These are phyloP conservation scores for Ascaphus truei DNA, from an alignment of 2,113 vertebrate genomes.

Conservation along the genomic window DNA sequence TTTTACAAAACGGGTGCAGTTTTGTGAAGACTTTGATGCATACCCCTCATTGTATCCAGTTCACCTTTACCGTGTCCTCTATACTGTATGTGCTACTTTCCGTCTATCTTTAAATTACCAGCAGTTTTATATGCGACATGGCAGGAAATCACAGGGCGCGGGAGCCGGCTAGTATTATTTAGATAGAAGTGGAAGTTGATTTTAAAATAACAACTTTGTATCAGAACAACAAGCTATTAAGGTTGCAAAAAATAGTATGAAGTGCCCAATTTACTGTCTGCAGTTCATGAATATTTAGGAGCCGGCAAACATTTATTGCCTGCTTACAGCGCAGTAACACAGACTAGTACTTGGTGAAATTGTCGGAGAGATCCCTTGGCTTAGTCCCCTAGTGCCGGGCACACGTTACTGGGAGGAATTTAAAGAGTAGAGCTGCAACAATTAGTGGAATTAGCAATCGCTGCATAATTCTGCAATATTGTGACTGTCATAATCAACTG, in stretches of 20 bases:
- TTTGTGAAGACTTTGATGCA: too few relatives aligned
- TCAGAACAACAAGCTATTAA: constrained; percentile 28
- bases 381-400: neutral
- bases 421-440: neutral
- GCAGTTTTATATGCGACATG: too few relatives aligned
- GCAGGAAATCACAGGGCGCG: too few relatives aligned
- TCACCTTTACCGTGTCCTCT: too few relatives aligned
- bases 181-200: too few relatives aligned
- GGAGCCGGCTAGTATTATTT: too few relatives aligned
- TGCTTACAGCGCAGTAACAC: constrained; percentile 27
- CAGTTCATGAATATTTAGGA: constrained; percentile 31
- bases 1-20: too few relatives aligned
- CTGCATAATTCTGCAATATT: neutral
- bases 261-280: constrained; percentile 16
- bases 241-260: constrained; percentile 12
- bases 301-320: constrained; percentile 17
- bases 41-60: too few relatives aligned
- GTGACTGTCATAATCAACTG: neutral
- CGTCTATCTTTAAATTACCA: too few relatives aligned
- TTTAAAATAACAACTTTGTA: neutral
- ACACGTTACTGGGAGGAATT: neutral
- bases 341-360: constrained; percentile 9
- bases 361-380: neutral
- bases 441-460: constrained; percentile 5
- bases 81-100: too few relatives aligned